Conservation (phyloP, 2,888 invertebrate genomes). For the Tridacna gigas region DNA sequence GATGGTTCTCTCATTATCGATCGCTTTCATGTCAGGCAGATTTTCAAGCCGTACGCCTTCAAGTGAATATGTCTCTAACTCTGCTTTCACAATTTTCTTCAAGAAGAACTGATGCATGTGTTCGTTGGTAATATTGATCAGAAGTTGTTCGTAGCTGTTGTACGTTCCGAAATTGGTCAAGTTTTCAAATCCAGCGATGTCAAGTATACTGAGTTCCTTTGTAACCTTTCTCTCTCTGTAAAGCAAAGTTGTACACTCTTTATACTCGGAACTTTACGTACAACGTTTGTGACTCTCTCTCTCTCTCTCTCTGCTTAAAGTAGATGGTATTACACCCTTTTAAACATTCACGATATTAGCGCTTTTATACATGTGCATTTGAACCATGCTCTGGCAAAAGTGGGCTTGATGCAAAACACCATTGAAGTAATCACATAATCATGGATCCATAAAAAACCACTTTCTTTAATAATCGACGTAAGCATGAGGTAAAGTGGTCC, state of each 20-base stretch:
- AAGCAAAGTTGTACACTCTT: background rate
- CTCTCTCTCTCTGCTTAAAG: no score
- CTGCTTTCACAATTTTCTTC: constrained; percentile 68
- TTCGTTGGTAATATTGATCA: constrained; percentile 74
- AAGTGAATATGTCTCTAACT: constrained; percentile 63
- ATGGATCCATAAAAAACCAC: no score
- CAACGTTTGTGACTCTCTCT: no score
- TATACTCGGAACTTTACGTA: no score
- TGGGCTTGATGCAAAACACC: no score
- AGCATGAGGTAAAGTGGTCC: no score
- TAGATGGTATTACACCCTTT: no score
- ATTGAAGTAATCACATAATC: no score
- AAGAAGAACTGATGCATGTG: constrained; percentile 74
- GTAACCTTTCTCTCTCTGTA: constrained; percentile 20
- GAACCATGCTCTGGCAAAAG: no score
- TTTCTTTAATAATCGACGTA: no score
- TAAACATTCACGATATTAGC: no score
- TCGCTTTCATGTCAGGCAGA: constrained; percentile 44
- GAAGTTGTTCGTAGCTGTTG: constrained; percentile 72
- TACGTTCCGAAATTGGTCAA: constrained; percentile 27
- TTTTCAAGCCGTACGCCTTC: constrained; percentile 65
- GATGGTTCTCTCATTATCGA: constrained; percentile 56
- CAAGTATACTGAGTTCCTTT: constrained; percentile 62
- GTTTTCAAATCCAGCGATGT: constrained; percentile 74
- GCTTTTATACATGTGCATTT: no score